Evolutionary conservation across 2,888 invertebrate species (phyloP).

Genomic region (Cheilosia urbana): DNA sequence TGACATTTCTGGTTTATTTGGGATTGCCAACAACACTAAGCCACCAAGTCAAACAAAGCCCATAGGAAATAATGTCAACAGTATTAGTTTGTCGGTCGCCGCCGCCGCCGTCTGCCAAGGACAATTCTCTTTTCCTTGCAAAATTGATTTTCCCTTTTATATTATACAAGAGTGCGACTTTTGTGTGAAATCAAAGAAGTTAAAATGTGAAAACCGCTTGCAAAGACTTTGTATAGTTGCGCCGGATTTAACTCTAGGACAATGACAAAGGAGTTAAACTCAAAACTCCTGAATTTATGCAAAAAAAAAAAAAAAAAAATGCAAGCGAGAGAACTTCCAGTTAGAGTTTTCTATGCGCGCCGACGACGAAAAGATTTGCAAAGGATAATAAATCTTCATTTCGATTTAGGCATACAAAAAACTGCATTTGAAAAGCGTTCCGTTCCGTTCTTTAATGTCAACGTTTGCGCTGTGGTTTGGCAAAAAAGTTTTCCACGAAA

Average conservation of each 20-base stretch:
- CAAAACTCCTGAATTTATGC: conserved; percentile 1
- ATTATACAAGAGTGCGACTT: neutral
- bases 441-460: conserved; percentile 8
- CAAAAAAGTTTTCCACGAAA: neutral
- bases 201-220: conserved; percentile 17
- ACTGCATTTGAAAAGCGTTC: conserved; percentile 34
- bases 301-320: neutral
- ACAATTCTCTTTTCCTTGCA: conserved; percentile 24
- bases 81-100: conserved; percentile 57
- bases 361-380: conserved; percentile 58
- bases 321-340: neutral
- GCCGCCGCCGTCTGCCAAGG: conserved; percentile 47
- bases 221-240: conserved; percentile 30
- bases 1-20: conserved; percentile 55
- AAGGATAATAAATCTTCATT: conserved; percentile 66
- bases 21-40: conserved; percentile 53
- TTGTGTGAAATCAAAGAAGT: neutral
- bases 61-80: conserved; percentile 64
- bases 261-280: conserved; percentile 30
- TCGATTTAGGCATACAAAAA: conserved; percentile 42
- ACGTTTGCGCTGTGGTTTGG: neutral
- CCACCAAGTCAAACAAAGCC: conserved; percentile 36
- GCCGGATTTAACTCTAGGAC: conserved; percentile 19
- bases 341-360: conserved; percentile 7
- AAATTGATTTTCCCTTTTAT: neutral